phyloP scores from a whole-genome alignment of 2,888 invertebrate genomes.

The Belgica antarctica region DNA sequence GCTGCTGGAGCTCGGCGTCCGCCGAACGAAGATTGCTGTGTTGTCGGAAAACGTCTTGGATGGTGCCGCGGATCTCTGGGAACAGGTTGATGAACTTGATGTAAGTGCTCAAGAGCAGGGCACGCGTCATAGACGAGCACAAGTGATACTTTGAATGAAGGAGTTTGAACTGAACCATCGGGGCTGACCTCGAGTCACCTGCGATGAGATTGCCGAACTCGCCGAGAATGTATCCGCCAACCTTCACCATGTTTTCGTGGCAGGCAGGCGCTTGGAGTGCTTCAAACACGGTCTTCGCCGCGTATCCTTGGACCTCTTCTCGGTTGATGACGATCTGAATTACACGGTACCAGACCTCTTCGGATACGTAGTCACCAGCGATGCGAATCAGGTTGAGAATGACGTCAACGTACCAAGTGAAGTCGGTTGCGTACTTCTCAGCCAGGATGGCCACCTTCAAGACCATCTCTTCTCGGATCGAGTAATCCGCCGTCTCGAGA shows the following conservation, averaged over 20 bases:
- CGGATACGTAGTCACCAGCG: constrained; percentile 99
- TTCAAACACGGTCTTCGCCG: constrained; percentile 99
- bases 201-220: constrained; percentile 99
- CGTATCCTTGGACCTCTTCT: constrained; percentile 99
- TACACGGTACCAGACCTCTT: constrained; percentile 99
- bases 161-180: constrained; percentile 95
- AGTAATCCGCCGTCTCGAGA: constrained; percentile 98
- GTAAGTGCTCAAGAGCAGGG: constrained; percentile 93
- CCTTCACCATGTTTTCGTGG: constrained; percentile 99
- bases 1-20: constrained; percentile 96
- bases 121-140: constrained; percentile 95
- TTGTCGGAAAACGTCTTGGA: constrained; percentile 90
- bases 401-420: constrained; percentile 97
- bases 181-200: constrained; percentile 95
- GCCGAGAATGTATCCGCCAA: constrained; percentile 97
- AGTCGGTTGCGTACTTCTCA: constrained; percentile 99
- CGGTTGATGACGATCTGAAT: constrained; percentile 99
- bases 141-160: constrained; percentile 98
- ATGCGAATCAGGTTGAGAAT: constrained; percentile 98
- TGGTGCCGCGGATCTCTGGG: constrained; percentile 94
- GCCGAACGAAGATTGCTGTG: constrained; percentile 96
- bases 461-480: constrained; percentile 99
- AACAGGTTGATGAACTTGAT: constrained; percentile 99
- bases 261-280: constrained; percentile 98
- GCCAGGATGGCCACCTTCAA: constrained; percentile 98